These are phyloP conservation scores for Metacarcinus magister DNA, from an alignment of 2,888 invertebrate species.

Conservation along the genomic window DNA sequence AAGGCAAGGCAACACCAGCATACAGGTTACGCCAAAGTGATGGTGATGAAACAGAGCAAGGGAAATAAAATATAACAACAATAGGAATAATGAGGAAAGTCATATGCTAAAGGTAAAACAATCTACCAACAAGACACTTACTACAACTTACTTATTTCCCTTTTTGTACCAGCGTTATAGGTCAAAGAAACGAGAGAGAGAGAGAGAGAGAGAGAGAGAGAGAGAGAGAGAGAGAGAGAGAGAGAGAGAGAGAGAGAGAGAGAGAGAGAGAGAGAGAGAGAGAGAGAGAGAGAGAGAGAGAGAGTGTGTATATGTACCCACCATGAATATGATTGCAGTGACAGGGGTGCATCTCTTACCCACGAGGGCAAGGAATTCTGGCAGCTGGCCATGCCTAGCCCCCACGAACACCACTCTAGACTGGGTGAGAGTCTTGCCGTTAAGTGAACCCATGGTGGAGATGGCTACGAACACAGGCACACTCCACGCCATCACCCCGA, in stretches of 20 bases:
- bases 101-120: too few species aligned
- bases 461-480: conserved; percentile 93
- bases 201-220: neutral
- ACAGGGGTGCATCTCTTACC: conserved; percentile 92
- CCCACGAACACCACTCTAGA: conserved; percentile 93
- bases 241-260: neutral
- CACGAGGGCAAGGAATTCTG: conserved; percentile 92
- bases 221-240: conserved; percentile 53
- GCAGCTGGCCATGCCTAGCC: conserved; percentile 94
- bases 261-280: conserved; percentile 53
- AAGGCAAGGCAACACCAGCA: too few species aligned
- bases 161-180: neutral
- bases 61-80: too few species aligned
- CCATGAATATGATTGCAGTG: conserved; percentile 88
- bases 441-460: conserved; percentile 95
- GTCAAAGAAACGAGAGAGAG: neutral
- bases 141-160: too few species aligned
- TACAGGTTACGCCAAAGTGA: neutral
- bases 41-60: too few species aligned
- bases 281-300: conserved; percentile 54
- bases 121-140: too few species aligned
- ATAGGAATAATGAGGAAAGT: too few species aligned
- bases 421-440: conserved; percentile 94
- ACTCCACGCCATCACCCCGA: conserved; percentile 89
- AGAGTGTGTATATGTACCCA: neutral